These are phyloP conservation scores for Empidonax traillii DNA, from an alignment of 2,113 vertebrate genomes.

Conservation along the genomic window DNA sequence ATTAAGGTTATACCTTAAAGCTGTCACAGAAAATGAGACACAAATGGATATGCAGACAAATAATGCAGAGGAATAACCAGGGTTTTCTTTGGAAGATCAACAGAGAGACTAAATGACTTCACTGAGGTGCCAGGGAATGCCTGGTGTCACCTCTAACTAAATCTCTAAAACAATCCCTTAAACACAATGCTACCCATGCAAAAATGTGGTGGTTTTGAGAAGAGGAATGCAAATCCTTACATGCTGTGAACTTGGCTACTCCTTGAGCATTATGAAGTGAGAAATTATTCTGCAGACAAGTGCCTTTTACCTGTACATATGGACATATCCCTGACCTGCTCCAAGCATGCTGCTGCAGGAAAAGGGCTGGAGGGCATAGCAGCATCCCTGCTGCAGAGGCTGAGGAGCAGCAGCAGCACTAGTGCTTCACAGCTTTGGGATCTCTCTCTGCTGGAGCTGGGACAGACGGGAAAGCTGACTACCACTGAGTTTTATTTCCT, in stretches of 20 bases:
- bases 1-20: neutral
- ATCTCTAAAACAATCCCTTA: neutral
- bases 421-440: neutral
- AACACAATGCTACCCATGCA: neutral
- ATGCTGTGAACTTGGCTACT: neutral
- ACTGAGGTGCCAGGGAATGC: neutral
- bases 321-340: accelerated
- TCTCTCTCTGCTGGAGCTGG: neutral
- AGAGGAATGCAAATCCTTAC: neutral
- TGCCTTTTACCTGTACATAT: neutral
- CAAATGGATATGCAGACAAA: neutral
- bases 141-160: neutral
- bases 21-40: neutral
- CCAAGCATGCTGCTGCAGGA: neutral
- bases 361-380: neutral
- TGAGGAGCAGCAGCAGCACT: neutral
- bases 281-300: neutral
- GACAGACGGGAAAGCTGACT: neutral
- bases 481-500: neutral
- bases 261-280: neutral
- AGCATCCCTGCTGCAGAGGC: neutral
- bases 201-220: neutral
- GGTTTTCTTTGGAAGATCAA: neutral
- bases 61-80: neutral
- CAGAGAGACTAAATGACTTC: neutral